Percentiles rank a stretch among this genome's conserved stretches.
Conservation (phyloP, 2,888 invertebrate species). For the Rhopalosiphum nymphaeae region DNA sequence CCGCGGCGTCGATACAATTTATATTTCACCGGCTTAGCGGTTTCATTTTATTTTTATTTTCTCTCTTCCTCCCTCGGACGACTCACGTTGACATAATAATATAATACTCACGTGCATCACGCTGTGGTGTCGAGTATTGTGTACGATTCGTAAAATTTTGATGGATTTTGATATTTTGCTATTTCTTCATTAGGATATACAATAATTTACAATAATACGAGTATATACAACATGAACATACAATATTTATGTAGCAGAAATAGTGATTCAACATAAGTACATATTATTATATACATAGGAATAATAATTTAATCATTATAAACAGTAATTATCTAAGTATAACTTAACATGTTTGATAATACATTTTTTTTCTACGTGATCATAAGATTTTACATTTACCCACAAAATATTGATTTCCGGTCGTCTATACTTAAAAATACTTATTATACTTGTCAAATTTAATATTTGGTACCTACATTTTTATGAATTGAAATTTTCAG, state of each 20-base stretch:
- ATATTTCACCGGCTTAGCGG: slow-evolving; percentile 49
- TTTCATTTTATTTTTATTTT: background rate
- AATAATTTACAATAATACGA: background rate
- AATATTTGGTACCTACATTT: background rate
- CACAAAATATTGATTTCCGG: background rate
- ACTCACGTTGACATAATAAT: background rate
- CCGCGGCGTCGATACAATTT: slow-evolving; percentile 35
- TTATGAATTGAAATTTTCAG: background rate
- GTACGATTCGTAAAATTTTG: background rate
- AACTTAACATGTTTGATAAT: background rate
- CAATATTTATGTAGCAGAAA: too few relatives aligned
- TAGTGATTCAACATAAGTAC: background rate
- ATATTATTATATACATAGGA: background rate
- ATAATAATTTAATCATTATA: background rate
- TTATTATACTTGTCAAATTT: background rate
- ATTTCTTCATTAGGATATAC: background rate
- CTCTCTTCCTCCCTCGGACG: background rate
- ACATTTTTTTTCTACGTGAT: background rate
- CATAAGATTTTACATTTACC: background rate
- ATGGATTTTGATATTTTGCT: background rate
- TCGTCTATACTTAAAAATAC: background rate
- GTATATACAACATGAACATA: background rate
- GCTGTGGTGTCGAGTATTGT: background rate
- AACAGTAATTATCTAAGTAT: background rate
- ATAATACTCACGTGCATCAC: background rate